Evolutionary conservation across 2,797 vertebrate genomes (phyloP), one percentile per base, ranked within the genome.

Genomic region (Natrix natrix): DNA sequence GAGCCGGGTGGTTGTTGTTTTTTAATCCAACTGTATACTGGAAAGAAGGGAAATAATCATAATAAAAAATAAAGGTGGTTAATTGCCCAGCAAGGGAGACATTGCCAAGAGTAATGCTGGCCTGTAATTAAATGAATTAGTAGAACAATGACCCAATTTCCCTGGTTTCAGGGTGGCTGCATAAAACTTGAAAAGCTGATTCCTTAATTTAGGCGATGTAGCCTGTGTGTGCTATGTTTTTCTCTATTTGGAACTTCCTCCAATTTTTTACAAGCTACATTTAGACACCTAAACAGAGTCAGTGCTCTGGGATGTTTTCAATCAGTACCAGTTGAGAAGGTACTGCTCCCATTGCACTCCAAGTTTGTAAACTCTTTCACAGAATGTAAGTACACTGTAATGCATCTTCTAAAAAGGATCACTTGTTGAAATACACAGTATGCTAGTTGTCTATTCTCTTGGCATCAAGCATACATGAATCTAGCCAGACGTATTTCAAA

Each of bases 111-210:
- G 94, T 94, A 89, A 91, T 93, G 93, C 95, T 96, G 94, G 95
- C 95, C 95, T 97, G 92, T 97, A 97, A 98, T 97, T 96, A 96
- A 94, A 92, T 37, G 95, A 97, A 97, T 96, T 96, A 96, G 95
- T 94, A 91, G 90, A 97, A 97, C 96, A 96, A 92, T 93, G 94
- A 94, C 93, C 95, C 95, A 95, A 88, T 97, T 97, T 87, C 55
- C 55, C 93, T 6, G 0, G 22, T 89, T 96, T 97, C 95, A 94
- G 88, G 93, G 89, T 93, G 95, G 63, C 92, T 94, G 61, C 86
- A 92, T 94, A 94, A 93, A 94, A 32, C 91, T 69, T 95, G 20
- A 90, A 93, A 89, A 17, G 60, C 92, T 94, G 93, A 48, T 92
- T 95, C 86, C 95, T 86, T 93, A 90, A 91, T 69, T 91, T 61